A percentile compares a stretch with the other conserved stretches of the same genome.
Evolutionary conservation across 2,113 vertebrate species (phyloP).

Genomic region (Syngnathus scovelli): DNA sequence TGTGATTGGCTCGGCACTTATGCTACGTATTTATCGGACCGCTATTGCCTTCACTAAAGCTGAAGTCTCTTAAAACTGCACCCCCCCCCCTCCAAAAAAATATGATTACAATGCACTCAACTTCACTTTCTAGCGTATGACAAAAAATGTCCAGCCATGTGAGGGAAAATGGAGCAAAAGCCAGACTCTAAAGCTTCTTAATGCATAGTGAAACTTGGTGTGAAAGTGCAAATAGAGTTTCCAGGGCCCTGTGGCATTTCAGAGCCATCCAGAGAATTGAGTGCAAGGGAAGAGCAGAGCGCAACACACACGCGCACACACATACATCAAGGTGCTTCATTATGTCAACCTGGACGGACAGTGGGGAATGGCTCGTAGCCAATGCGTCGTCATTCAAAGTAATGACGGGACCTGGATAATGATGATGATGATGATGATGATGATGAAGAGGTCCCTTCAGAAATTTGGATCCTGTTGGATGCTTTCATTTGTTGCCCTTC

Average conservation of each 20-base stretch:
- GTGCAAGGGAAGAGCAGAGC: conserved; percentile 6
- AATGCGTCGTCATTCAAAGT: conserved; percentile 11
- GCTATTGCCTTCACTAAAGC: no score
- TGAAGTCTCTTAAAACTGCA: no score
- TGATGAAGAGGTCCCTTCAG: conserved; percentile 18
- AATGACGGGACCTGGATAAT: conserved; percentile 6
- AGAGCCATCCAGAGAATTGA: conserved; percentile 12
- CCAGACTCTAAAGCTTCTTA: conserved; percentile 5
- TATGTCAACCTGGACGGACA: neutral
- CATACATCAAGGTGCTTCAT: neutral
- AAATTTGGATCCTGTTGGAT: neutral
- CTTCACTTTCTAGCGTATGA: neutral
- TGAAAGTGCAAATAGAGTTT: conserved; percentile 10
- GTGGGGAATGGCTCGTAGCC: conserved; percentile 19
- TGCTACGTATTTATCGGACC: no score
- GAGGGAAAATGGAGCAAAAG: neutral
- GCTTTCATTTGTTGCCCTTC: neutral
- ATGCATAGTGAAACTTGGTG: conserved; percentile 37
- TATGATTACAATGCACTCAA: neutral
- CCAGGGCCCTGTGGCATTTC: conserved; percentile 11
- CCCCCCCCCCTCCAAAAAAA: no score
- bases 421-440: no score
- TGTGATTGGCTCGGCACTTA: no score
- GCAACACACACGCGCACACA: neutral
- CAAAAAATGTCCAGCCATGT: neutral